Base-by-base conservation (phyloP, 2,888 invertebrate species). In the Amphipyra berbera region DNA sequence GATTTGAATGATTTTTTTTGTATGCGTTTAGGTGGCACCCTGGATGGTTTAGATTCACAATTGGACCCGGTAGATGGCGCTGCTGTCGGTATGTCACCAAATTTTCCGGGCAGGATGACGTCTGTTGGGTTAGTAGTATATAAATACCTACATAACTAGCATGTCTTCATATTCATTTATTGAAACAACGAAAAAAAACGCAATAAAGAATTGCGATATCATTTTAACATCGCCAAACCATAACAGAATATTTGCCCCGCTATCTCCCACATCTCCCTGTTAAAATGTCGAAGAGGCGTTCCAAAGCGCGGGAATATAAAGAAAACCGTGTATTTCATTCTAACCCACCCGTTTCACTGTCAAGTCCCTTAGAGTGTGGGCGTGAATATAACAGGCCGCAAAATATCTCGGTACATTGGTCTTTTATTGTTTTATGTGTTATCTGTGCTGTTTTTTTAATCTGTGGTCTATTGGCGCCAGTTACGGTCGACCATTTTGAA, bases 301-400 rank as follows among this genome's bases (percentile, higher is more conserved):
- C 53, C 63, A 57, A 63, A 67, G 30, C 33, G 7, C 14, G 45
- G 21, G 61, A 68, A 78, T 68, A 70, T 70, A 81, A 67, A 77
- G 66, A 68, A 74, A 74, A 75, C 62, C 46, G 56, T 73, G 75
- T 80, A 75, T 79, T 78, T 82, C 74, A 76, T 79, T 72, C 63
- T 9, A n/a, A 69, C 56, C 48, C 59, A 82, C 83, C 82, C 82
- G 66, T 73, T 69, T 83, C 83, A 83, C 82, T 82, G 84, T 83
- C 83, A 81, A 49, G 9, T n/a, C 58, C 62, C 70, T 53, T 62
- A 58, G 54, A 63, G 56, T 49, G 74, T 65, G 68, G 80, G 82
- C 75, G 81, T 77, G 74, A 72, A 68, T 68, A 75, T 79, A 68
- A 71, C 54, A 61, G 56, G 44, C 67, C 60, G 15, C 66, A 50